Evolutionary conservation across 1,140 invertebrate genomes (phyloP), one percentile per base, ranked within the genome.

Genomic region (Tetramorium parvispinum): DNA sequence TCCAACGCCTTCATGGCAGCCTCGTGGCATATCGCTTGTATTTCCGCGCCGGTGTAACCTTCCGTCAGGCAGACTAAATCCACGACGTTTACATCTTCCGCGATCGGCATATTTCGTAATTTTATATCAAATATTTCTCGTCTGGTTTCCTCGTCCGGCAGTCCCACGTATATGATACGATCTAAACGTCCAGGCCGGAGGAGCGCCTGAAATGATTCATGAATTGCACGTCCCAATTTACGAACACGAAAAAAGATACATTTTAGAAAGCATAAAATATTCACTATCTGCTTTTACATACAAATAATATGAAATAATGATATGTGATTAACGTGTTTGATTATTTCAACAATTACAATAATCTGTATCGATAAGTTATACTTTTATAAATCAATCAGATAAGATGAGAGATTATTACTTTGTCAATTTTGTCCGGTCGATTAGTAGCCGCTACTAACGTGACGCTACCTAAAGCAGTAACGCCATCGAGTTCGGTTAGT

Each of bases 361-460:
- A 63, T 65, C 32, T n/a, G 18, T 63, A 13, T 32, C 3, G 32
- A 32, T 32, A 32, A 43, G 7, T 61, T 61, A 32, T 61, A 16
- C 16, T 63, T 63, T 18, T n/a, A 32, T 32, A 32, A 4, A 63
- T 63, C 16, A 63, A 37, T 37, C 7, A 18, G 37, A 65, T 65
- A 37, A 37, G 7, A 37, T 10, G 16, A 7, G 10, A 43, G 37
- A 75, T 43, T 32, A 75, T 92, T 94, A 97, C 97, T 91, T 97
- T 97, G 93, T 99, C 98, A 77, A 99, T 98, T 94, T 97, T 97
- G 95, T 99, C 98, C 0, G 98, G 98, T 87, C 98, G 95, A 95
- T 99, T 99, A 2, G 99, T 99, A 0, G 99, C 99, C n/a, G 98
- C 99, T 11, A 99, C 95, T 85, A 99, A 97, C 6, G 97, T 98